A percentile compares a stretch with the other conserved stretches of the same genome.
phyloP scores from a whole-genome alignment of 2,797 vertebrate genomes.

The Falco berigora region DNA sequence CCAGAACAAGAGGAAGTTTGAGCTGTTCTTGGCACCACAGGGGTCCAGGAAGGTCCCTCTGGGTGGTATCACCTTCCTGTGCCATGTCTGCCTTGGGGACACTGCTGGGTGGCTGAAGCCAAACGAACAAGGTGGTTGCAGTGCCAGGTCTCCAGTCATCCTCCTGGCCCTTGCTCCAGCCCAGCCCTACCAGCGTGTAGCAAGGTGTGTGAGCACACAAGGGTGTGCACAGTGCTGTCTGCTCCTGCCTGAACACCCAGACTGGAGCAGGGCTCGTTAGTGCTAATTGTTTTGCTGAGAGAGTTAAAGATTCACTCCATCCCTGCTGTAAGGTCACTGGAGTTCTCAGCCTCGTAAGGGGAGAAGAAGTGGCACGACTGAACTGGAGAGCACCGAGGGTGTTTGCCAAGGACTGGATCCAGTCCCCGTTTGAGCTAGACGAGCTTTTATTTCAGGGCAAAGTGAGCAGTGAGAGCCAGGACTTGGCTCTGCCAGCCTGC shows the following conservation, averaged over 20 bases:
- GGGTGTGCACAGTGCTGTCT: background rate
- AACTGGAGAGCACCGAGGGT: background rate
- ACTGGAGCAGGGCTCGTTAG: background rate
- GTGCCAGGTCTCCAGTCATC: fast-evolving
- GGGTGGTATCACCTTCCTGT: background rate
- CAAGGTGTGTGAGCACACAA: background rate
- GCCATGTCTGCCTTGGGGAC: background rate
- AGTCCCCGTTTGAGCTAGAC: fast-evolving
- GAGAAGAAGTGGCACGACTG: background rate
- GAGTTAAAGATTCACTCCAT: background rate
- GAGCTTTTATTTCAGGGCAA: background rate
- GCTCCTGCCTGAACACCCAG: background rate
- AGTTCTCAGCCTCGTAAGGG: background rate
- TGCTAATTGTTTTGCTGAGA: background rate
- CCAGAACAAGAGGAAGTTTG: background rate
- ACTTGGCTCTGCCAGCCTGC: background rate
- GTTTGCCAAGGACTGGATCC: background rate
- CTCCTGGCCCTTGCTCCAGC: background rate
- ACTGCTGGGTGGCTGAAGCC: background rate
- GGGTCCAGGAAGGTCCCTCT: background rate
- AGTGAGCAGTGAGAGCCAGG: background rate
- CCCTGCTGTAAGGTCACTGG: background rate
- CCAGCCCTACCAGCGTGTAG: fast-evolving
- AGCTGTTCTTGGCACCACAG: background rate
- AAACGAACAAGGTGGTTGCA: background rate